Base-by-base conservation (phyloP, 2,113 vertebrate genomes). In the Zapus hudsonius region DNA sequence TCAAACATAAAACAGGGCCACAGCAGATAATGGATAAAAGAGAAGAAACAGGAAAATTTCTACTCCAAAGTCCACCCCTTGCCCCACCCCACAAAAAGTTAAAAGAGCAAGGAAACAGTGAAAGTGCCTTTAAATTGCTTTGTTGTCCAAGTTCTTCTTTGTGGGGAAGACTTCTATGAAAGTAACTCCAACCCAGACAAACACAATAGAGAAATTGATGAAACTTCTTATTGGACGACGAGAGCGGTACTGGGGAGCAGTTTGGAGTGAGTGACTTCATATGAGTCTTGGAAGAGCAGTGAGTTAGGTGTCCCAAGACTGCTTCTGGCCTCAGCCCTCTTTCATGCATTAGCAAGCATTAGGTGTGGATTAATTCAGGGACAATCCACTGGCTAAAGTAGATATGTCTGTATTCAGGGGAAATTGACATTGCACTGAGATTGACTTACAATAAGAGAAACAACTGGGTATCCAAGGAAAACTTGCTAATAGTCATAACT, bases 1-100 rank as follows among this genome's bases (percentile, higher is more conserved):
- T 87, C 90, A 96, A 66, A 85, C 91, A 94, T 96, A 86, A 93
- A 87, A 78, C 57, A 91, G 61, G 76, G 73, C 78, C 95, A 81
- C 84, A 84, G 1, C 81, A 59, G 67, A 78, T 36, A 95, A 72
- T 59, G 92, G 82, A 94, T 5, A 57, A 55, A 94, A 27, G 69
- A 6, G 55, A 63, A 70, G 59, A 93, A 91, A 55, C 31, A 47
- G 7, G 16, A 40, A 85, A 96, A 42, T 40, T n/a, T 66, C 29
- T 11, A 67, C 27, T 29, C 20, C 47, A 47, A n/a, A n/a, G 12
- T 52, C 52, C 22, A 1, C 13, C 2, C 2, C 0, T 2, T 11
- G 16, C n/a, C 5, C 7, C 29, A 2, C 31, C 61, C 19, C 12
- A 40, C n/a, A 76, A 42, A 23, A 1, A 16, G 23, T 10, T 84